A percentile compares a stretch with the other conserved stretches of the same genome.
Evolutionary conservation across 1,140 invertebrate species (phyloP).

Genomic region (Cecropterus lyciades): DNA sequence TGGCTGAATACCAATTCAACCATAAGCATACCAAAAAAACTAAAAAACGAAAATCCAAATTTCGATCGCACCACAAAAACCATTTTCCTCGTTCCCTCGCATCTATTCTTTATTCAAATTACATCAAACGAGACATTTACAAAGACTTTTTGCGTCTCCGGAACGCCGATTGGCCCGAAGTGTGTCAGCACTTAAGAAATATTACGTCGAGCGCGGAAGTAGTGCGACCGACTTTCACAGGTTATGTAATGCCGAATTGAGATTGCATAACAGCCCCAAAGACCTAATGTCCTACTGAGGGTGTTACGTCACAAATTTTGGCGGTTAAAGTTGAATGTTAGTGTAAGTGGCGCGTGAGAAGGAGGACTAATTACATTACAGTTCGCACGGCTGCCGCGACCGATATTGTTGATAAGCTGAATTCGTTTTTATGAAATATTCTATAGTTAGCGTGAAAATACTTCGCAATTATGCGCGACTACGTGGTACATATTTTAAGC

Average conservation of each 20-base stretch:
- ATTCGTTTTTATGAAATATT: conserved; percentile 6
- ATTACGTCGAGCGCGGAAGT: conserved; percentile 72
- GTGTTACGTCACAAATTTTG: conserved; percentile 70
- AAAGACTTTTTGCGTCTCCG: conserved; percentile 38
- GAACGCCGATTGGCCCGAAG: conserved; percentile 42
- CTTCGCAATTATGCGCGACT: too few relatives aligned
- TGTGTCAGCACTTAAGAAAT: conserved; percentile 61
- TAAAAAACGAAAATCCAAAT: background rate
- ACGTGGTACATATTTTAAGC: too few relatives aligned
- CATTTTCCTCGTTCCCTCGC: conserved; percentile 9
- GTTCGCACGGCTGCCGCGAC: conserved; percentile 27
- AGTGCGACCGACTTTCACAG: conserved; percentile 70
- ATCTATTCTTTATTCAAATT: conserved; percentile 23
- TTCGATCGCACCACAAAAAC: background rate
- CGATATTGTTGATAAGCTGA: conserved; percentile 26
- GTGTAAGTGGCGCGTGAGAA: conserved; percentile 75
- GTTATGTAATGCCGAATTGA: conserved; percentile 66
- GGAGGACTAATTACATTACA: conserved; percentile 43
- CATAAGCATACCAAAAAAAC: background rate
- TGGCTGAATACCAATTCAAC: too few relatives aligned
- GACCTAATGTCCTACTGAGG: conserved; percentile 74
- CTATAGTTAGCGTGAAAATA: background rate
- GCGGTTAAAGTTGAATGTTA: conserved; percentile 72
- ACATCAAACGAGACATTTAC: conserved; percentile 8
- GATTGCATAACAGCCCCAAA: conserved; percentile 68